Base-by-base conservation (phyloP, 2,797 vertebrate species). In the Podargus strigoides region DNA sequence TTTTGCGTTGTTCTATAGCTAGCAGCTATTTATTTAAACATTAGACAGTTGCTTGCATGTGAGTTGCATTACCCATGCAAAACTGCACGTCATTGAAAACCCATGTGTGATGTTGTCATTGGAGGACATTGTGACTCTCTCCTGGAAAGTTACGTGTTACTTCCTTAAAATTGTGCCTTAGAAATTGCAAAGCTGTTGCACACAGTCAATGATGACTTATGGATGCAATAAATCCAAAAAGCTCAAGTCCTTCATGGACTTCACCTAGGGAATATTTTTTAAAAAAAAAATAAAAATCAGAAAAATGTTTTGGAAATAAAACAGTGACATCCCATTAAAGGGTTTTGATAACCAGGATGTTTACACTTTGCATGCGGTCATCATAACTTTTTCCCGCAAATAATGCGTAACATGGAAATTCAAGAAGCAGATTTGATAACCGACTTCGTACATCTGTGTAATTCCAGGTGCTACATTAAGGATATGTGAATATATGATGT, bases 101-200 rank as follows among this genome's bases (percentile, higher is more conserved):
- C 60, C 92, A 49, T 72, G 30, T 81, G 59, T 5, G 10, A 53
- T 79, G 62, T 84, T 96, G 85, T 94, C 86, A 21, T 53, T 91
- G 95, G 91, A 95, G 83, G 68, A 94, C 74, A 21, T 53, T 62
- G 94, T 95, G 92, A 64, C 80, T 81, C 14, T 95, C 91, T 94
- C 62, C 96, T 86, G 92, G 96, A 84, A 96, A 94, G 95, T 92
- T 96, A 90, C 73, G 75, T 94, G 97, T 96, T 96, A 91, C 97
- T 97, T 97, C 96, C 97, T 97, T 97, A 97, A 98, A 98, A 97
- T 96, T 97, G 99, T 99, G 99, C 99, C 99, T 99, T 99, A 99
- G 97, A 98, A 98, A 98, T 98, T 93, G 98, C 97, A 92, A 89
- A 97, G 93, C 90, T 96, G 93, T 98, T 98, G 98, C 97, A 98